Base-by-base conservation (phyloP, 2,113 vertebrate genomes). In the Anguilla rostrata region DNA sequence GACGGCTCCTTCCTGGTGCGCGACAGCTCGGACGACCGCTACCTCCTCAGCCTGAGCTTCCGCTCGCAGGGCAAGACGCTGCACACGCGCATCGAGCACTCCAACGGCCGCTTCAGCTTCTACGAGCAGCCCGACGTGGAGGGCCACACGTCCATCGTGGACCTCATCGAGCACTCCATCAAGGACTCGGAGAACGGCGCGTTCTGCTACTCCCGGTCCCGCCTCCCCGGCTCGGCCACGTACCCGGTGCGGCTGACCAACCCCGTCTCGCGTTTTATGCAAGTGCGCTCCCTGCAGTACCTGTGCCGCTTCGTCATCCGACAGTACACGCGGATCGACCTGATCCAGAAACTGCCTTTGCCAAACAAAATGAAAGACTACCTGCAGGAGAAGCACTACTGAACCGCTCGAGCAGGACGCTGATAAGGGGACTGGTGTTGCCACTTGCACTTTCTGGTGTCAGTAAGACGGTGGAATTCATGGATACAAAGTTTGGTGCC, bases 341-440 rank as follows among this genome's bases (percentile, higher is more conserved):
- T 99, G 89, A 98, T 99, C 92, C 97, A 97, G 94, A 97, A 98
- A 96, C 97, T 99, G 95, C 97, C 97, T 91, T 95, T 98, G 94
- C 97, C 97, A 93, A 97, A 96, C 96, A 97, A 97, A 94, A 97
- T 97, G 96, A 97, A 97, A 96, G 97, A 97, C 94, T 97, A 97
- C 91, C 93, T 97, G 93, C 97, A 97, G 93, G 97, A 97, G 94
- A 97, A 97, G 94, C 97, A 97, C 96, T 97, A 98, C 96, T 98
- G 96, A 97, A 86, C 1, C n/a, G n/a, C 90, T 88, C 92, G 79
- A 81, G 26, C 82, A 49, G 29, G 84, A 79, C 26, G 85, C 46
- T 84, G 18, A 22, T 22, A 26, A 89, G 89, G 90, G 91, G 91
- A 95, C 91, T 92, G 39, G 80, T 92, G 94, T 75, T 92, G 94